Evolutionary conservation across 2,797 vertebrate species (phyloP).

Genomic region (Sandelia bainsii): DNA sequence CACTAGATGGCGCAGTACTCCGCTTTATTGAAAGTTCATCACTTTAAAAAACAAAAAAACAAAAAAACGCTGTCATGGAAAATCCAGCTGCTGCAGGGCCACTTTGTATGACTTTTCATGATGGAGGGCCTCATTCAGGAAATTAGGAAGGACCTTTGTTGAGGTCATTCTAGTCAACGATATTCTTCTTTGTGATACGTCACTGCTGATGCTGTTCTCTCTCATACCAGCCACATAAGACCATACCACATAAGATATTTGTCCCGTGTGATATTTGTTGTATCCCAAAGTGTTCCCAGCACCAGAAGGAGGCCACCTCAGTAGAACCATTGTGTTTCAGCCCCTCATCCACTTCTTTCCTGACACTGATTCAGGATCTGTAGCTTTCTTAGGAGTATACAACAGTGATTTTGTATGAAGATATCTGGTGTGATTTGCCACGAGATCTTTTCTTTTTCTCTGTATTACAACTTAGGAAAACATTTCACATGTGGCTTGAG

Average conservation of each 20-base stretch:
- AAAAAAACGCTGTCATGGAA: constrained; percentile 33
- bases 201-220: constrained; percentile 11
- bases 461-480: background rate
- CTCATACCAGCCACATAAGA: background rate
- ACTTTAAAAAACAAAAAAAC: background rate
- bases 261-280: background rate
- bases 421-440: background rate
- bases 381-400: constrained; percentile 10
- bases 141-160: constrained; percentile 17
- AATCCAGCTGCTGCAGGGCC: constrained; percentile 40
- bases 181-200: constrained; percentile 23
- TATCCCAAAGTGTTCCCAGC: constrained; percentile 25
- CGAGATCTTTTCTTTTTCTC: constrained; percentile 1
- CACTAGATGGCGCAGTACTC: constrained; percentile 63
- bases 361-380: constrained; percentile 22
- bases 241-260: too few relatives aligned
- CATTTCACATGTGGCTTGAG: background rate
- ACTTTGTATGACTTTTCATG: constrained; percentile 36
- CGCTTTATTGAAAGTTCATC: constrained; percentile 20
- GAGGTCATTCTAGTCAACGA: constrained; percentile 6
- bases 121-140: constrained; percentile 18
- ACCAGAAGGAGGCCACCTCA: constrained; percentile 36
- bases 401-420: background rate
- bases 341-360: constrained; percentile 3
- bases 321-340: constrained; percentile 16